Evolutionary conservation across 2,888 invertebrate genomes (phyloP).

Genomic region (Tenthredo distinguenda): DNA sequence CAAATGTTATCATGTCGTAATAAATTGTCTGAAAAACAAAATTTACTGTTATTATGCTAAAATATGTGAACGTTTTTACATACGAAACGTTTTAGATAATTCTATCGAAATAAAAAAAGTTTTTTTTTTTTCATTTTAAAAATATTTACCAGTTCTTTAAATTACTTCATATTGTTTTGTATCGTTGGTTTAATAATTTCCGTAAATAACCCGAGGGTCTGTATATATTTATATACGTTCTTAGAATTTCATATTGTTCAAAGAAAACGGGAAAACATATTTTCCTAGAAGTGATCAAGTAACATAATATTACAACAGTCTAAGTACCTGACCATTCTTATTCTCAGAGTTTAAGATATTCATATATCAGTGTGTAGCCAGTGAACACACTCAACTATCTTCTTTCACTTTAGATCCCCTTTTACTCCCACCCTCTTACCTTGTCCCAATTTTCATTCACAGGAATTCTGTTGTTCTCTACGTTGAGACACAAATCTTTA

Average conservation of each 20-base stretch:
- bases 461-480: constrained; percentile 29
- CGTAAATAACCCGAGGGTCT: neutral
- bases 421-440: constrained; percentile 42
- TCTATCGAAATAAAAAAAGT: neutral
- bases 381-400: constrained; percentile 1
- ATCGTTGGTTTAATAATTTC: constrained; percentile 1
- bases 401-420: constrained; percentile 44
- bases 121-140: neutral
- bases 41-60: neutral
- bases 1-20: neutral
- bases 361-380: neutral
- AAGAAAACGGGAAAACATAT: constrained; percentile 21
- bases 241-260: neutral
- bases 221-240: neutral
- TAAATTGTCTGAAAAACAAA: neutral
- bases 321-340: neutral
- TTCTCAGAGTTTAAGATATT: neutral
- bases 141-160: neutral
- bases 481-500: neutral
- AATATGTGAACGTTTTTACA: neutral
- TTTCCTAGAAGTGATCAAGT: neutral
- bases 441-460: constrained; percentile 45
- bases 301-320: neutral
- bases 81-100: neutral
- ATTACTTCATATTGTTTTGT: neutral